Conservation (phyloP, 2,888 invertebrate species). For the Aquatica leii region DNA sequence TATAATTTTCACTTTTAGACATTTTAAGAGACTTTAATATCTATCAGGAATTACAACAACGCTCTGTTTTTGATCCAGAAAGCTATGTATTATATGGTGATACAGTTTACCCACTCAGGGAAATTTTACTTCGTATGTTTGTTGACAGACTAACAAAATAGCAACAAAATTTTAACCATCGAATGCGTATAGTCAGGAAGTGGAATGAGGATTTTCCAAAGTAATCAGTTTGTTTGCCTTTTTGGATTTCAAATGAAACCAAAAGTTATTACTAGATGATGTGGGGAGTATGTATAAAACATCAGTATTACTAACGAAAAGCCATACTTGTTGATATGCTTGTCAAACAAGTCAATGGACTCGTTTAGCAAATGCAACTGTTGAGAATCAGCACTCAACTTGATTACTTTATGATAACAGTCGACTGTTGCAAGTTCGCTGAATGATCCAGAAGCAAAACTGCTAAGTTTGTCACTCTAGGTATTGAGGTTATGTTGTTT, state of each 20-base stretch:
- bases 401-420: too few relatives aligned
- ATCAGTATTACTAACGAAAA: constrained; percentile 31
- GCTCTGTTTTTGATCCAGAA: background rate
- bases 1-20: too few relatives aligned
- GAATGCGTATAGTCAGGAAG: constrained; percentile 34
- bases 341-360: constrained; percentile 14
- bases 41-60: background rate
- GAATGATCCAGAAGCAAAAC: background rate
- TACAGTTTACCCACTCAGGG: constrained; percentile 35
- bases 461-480: background rate
- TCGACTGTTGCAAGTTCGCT: too few relatives aligned
- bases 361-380: background rate
- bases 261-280: constrained; percentile 35
- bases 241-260: constrained; percentile 40
- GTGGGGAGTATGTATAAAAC: constrained; percentile 25
- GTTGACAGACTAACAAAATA: constrained; percentile 6
- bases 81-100: constrained; percentile 36
- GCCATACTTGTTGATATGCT: constrained; percentile 35
- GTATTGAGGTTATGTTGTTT: background rate
- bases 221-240: constrained; percentile 37
- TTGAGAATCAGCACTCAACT: too few relatives aligned
- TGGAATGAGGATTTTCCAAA: constrained; percentile 40
- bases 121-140: constrained; percentile 34
- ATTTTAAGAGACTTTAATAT: constrained; percentile 38
- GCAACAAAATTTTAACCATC: constrained; percentile 24